Evolutionary conservation across 2,888 invertebrate genomes (phyloP).

Genomic region (Volucella inflata): DNA sequence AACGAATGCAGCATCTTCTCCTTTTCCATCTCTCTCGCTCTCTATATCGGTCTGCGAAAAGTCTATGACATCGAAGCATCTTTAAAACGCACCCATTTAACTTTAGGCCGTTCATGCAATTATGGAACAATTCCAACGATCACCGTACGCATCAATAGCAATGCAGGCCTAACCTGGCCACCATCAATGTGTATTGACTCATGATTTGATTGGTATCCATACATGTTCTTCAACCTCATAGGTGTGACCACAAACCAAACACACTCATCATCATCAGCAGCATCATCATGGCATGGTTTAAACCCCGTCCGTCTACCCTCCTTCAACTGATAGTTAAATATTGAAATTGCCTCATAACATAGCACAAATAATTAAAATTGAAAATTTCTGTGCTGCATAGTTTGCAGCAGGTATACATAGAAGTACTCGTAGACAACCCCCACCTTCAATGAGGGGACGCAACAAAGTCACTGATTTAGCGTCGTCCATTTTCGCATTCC

Average conservation of each 20-base stretch:
- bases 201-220: constrained; percentile 65
- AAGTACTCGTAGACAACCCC: constrained; percentile 5
- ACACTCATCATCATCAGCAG: constrained; percentile 58
- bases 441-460: constrained; percentile 34
- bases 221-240: constrained; percentile 58
- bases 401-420: not conserved
- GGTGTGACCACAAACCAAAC: constrained; percentile 67
- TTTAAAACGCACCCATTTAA: constrained; percentile 52
- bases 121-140: constrained; percentile 55
- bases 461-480: constrained; percentile 74
- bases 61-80: constrained; percentile 26
- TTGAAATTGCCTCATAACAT: constrained; percentile 69
- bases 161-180: constrained; percentile 34
- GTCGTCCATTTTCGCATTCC: constrained; percentile 72
- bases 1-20: not conserved
- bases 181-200: constrained; percentile 59
- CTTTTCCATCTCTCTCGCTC: constrained; percentile 2
- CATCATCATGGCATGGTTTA: constrained; percentile 27
- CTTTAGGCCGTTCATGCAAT: constrained; percentile 50
- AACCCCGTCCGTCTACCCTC: constrained; percentile 16
- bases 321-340: constrained; percentile 55
- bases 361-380: constrained; percentile 72
- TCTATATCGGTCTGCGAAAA: constrained; percentile 28
- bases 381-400: constrained; percentile 45
- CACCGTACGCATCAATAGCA: constrained; percentile 50